A percentile compares a stretch with the other conserved stretches of the same genome.
Conservation (phyloP, 2,888 invertebrate species). For the Pristionchus mayeri region DNA sequence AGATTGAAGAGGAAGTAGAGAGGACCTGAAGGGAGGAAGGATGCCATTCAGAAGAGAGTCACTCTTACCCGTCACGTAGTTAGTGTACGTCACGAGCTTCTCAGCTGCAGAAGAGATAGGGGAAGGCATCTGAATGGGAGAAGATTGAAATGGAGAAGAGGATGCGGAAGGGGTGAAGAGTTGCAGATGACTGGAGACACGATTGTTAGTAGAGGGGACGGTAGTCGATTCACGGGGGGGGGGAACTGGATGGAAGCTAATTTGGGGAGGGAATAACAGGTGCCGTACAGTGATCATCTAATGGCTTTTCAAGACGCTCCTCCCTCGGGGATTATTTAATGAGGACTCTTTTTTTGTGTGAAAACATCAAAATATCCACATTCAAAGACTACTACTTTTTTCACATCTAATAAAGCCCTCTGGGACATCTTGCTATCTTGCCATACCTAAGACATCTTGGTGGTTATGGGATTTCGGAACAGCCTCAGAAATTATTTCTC, state of each 20-base stretch:
- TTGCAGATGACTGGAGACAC: neutral
- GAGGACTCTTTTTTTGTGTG: neutral
- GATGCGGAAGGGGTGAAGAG: neutral
- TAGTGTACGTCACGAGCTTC: neutral
- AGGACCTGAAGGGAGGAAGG: neutral
- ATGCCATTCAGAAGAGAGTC: neutral
- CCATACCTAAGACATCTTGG: too few relatives aligned
- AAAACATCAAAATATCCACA: too few relatives aligned
- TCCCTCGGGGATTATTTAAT: neutral
- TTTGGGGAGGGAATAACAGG: neutral
- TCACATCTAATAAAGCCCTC: too few relatives aligned
- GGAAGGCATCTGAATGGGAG: neutral
- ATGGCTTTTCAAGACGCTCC: neutral
- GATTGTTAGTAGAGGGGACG: neutral
- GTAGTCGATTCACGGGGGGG: neutral
- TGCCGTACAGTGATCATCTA: constrained; percentile 10
- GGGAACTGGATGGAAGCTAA: neutral
- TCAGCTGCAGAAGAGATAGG: neutral
- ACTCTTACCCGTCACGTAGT: neutral
- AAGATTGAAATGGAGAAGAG: constrained; percentile 18
- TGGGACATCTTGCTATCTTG: too few relatives aligned
- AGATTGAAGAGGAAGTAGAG: constrained; percentile 22
- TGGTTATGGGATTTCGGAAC: too few relatives aligned
- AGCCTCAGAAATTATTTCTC: too few relatives aligned
- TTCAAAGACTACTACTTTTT: too few relatives aligned